Evolutionary conservation across 2,797 vertebrate species (phyloP).

Genomic region (Chromis chromis): DNA sequence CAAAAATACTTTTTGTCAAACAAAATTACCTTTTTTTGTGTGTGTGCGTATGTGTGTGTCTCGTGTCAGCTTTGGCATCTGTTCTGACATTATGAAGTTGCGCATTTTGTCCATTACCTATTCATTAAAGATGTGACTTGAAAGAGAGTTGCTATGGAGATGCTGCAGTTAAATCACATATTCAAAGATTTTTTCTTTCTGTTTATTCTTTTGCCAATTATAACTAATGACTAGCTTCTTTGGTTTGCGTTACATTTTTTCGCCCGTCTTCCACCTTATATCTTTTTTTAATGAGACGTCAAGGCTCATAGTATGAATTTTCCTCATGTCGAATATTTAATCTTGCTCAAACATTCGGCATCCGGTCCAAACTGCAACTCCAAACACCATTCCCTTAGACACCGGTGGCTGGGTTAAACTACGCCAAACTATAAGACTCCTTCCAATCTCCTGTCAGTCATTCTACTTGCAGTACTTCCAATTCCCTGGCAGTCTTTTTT

Average conservation of each 20-base stretch:
- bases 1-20: constrained; percentile 60
- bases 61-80: constrained; percentile 51
- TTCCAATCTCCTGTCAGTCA: constrained; percentile 63
- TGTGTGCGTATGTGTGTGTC: background rate
- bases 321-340: constrained; percentile 22
- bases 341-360: constrained; percentile 34
- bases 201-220: constrained; percentile 68
- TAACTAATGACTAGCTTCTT: constrained; percentile 33
- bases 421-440: constrained; percentile 24
- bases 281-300: constrained; percentile 39
- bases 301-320: constrained; percentile 16
- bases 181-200: constrained; percentile 61
- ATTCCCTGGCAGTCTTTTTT: constrained; percentile 44
- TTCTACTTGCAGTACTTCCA: constrained; percentile 43
- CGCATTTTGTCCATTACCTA: constrained; percentile 90
- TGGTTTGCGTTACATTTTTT: constrained; percentile 9
- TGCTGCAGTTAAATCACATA: constrained; percentile 85
- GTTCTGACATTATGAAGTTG: constrained; percentile 71
- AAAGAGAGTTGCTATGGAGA: constrained; percentile 92
- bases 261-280: background rate
- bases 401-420: constrained; percentile 33
- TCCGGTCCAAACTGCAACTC: constrained; percentile 33
- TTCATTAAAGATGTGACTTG: constrained; percentile 90
- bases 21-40: constrained; percentile 35
- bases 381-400: constrained; percentile 22